Evolutionary conservation across 2,888 invertebrate genomes (phyloP), one percentile per base, ranked within the genome.

Genomic region (Aleiodes testaceus): DNA sequence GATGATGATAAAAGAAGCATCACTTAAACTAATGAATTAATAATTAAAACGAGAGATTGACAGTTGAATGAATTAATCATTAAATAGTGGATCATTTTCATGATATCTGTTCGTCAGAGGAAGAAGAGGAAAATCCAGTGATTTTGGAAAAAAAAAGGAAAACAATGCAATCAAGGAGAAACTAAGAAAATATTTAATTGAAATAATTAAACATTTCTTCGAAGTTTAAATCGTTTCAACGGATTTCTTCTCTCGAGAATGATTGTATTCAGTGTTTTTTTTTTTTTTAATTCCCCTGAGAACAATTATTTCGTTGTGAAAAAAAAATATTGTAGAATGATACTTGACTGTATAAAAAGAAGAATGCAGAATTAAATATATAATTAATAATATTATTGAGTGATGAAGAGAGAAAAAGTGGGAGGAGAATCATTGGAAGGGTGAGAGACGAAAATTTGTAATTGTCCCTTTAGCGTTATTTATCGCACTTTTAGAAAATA

Each of bases 161-260:
- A 66, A 36, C 9, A 66, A 66, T 44, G 66, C 63, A 53, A 70
- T 73, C 53, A 52, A 52, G 65, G 59, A 55, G 45, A 36, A 66
- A 70, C 53, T 30, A 49, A 55, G 55, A 63, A 69, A 66, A 70
- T 55, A 63, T 63, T 67, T 66, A 65, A 72, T 66, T 73, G 64
- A 65, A 52, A 61, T 65, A 36, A 65, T 72, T 72, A 64, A 30
- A 22, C 18, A 20, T 16, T 45, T 70, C 53, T 50, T 72, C 69
- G 49, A 66, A 36, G 22, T 63, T 22, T 36, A 61, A 26, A 47
- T 69, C 44, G 67, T 36, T 52, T 66, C 55, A 12, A 30, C 44
- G 18, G 16, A 22, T 55, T 67, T 67, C 30, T 59, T 68, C 52
- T 63, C 20, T 52, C 65, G 59, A 72, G 61, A 59, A 59, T 30